phyloP scores from a whole-genome alignment of 2,888 invertebrate genomes.

The Erpobdella octoculata region DNA sequence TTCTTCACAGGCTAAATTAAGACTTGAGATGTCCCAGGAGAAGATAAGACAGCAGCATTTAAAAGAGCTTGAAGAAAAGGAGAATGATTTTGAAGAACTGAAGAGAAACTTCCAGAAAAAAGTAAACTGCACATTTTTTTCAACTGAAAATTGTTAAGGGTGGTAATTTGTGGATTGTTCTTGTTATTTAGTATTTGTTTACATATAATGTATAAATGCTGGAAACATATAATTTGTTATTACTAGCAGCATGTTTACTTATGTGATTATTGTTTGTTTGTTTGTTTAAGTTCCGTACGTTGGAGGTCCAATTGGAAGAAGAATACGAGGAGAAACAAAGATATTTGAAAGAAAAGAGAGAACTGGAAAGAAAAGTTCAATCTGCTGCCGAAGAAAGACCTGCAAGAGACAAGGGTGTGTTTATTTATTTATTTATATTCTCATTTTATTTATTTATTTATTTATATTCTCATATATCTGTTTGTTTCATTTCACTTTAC shows the following conservation, averaged over 20 bases:
- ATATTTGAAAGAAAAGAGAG: slow-evolving; percentile 78
- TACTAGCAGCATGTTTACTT: background rate
- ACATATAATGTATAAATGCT: background rate
- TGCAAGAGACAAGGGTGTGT: slow-evolving; percentile 41
- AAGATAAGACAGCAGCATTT: slow-evolving; percentile 82
- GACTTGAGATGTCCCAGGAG: slow-evolving; percentile 86
- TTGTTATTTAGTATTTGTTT: background rate
- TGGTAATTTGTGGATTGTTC: background rate
- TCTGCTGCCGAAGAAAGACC: slow-evolving; percentile 65
- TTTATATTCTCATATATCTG: background rate
- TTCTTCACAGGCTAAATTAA: slow-evolving; percentile 64
- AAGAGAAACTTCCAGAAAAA: slow-evolving; percentile 83
- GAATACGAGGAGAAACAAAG: slow-evolving; percentile 84
- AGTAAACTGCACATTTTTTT: slow-evolving; percentile 37
- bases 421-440: no score
- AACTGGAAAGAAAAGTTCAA: slow-evolving; percentile 75
- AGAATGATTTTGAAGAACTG: slow-evolving; percentile 86
- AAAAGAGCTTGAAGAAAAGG: slow-evolving; percentile 78
- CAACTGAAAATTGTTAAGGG: background rate
- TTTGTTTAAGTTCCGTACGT: slow-evolving; percentile 57
- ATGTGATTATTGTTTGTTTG: background rate
- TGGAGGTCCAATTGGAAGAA: slow-evolving; percentile 82
- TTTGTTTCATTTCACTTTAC: background rate
- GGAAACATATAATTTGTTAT: background rate
- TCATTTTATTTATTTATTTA: background rate